phyloP scores from a whole-genome alignment of 2,888 invertebrate species.

The Synanthedon formicaeformis region DNA sequence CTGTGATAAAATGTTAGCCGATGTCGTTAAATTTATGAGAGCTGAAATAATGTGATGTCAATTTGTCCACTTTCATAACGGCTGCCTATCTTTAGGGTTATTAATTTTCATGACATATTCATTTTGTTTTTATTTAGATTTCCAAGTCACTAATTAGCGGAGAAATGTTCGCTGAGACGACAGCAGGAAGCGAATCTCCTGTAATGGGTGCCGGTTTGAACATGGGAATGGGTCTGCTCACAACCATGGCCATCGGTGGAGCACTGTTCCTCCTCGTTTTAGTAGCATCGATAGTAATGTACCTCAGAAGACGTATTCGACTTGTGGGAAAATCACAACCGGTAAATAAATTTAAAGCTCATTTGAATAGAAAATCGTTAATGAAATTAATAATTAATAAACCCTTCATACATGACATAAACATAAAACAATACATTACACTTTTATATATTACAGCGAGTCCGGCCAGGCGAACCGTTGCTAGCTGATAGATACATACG shows the following conservation, averaged over 20 bases:
- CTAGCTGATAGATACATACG: slow-evolving; percentile 80
- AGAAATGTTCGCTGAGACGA: slow-evolving; percentile 29
- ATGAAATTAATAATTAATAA: too few relatives aligned
- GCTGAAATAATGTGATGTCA: neutral
- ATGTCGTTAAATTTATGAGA: neutral
- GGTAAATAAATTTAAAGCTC: slow-evolving; percentile 23
- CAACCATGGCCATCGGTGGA: slow-evolving; percentile 35
- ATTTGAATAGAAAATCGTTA: too few relatives aligned
- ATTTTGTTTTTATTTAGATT: slow-evolving; percentile 20
- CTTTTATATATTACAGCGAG: slow-evolving; percentile 48
- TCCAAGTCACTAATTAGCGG: slow-evolving; percentile 34
- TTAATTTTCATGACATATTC: too few relatives aligned
- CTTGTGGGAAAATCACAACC: slow-evolving; percentile 55
- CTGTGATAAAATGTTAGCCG: slow-evolving; percentile 24
- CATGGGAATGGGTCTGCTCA: slow-evolving; percentile 26
- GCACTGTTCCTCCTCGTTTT: slow-evolving; percentile 32
- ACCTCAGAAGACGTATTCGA: slow-evolving; percentile 42
- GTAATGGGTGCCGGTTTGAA: slow-evolving; percentile 24
- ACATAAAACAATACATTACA: neutral
- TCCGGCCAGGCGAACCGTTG: slow-evolving; percentile 71
- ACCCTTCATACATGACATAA: slow-evolving; percentile 13
- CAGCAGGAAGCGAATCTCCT: slow-evolving; percentile 27
- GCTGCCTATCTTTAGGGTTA: neutral
- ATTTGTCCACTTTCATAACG: neutral
- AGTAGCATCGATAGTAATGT: slow-evolving; percentile 24